phyloP scores from a whole-genome alignment of 2,113 vertebrate genomes.

The Alces alces region DNA sequence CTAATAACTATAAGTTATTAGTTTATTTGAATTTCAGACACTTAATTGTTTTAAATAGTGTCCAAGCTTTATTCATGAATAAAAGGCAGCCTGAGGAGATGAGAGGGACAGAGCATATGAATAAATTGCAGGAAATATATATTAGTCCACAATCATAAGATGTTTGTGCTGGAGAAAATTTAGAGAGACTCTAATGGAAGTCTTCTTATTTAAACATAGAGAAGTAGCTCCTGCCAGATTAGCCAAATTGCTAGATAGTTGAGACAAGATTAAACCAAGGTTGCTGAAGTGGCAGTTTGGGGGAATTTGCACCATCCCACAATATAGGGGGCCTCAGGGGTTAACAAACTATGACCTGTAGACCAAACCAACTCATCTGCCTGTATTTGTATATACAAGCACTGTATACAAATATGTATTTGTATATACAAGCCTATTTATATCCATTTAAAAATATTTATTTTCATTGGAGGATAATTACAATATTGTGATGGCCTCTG shows the following conservation, averaged over 20 bases:
- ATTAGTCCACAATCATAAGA: neutral
- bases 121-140: neutral
- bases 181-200: neutral
- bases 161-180: neutral
- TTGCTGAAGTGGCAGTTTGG: neutral
- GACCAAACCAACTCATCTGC: neutral
- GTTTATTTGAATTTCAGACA: neutral
- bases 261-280: neutral
- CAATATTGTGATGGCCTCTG: neutral
- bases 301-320: accelerated
- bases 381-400: neutral
- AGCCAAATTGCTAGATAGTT: neutral
- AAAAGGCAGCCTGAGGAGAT: neutral
- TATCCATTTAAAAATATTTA: neutral
- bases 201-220: neutral
- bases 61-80: neutral
- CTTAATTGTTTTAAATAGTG: neutral
- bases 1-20: neutral
- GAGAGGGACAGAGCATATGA: neutral
- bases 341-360: accelerated
- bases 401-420: no score
- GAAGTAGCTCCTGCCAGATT: neutral
- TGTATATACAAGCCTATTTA: neutral
- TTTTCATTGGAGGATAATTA: neutral
- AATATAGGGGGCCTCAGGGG: accelerated